Evolutionary conservation across 2,113 vertebrate genomes (phyloP).

Genomic region (Copsychus sechellarum): DNA sequence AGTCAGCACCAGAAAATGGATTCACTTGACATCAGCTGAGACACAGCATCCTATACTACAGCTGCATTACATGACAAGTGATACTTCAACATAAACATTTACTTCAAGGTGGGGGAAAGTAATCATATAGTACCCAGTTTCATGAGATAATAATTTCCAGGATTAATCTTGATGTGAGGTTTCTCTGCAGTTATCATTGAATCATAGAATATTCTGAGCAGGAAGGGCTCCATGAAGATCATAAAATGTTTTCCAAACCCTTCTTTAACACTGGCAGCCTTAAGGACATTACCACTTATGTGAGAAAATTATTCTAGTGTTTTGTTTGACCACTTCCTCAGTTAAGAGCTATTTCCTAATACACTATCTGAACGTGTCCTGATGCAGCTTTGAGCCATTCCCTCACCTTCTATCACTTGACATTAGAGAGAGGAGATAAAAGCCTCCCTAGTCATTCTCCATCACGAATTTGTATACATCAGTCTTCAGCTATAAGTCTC

Average conservation of each 20-base stretch:
- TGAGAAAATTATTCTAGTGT: not conserved
- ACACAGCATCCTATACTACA: not conserved
- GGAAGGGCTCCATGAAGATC: not conserved
- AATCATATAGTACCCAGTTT: not conserved
- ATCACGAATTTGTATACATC: not conserved
- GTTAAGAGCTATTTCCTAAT: not conserved
- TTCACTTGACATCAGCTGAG: not conserved
- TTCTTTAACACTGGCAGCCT: not conserved
- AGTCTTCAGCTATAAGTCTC: not conserved
- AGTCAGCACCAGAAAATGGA: not conserved
- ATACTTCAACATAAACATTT: not conserved
- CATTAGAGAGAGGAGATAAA: not conserved
- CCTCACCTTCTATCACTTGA: not conserved
- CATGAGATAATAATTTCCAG: not conserved
- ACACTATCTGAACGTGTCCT: not conserved
- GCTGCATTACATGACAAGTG: not conserved
- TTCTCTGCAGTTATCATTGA: not conserved
- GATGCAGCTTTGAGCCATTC: not conserved
- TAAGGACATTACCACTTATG: not conserved
- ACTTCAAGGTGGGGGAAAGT: not conserved
- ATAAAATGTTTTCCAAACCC: not conserved
- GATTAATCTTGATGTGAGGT: not conserved
- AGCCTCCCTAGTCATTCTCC: not conserved
- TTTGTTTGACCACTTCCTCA: not conserved
- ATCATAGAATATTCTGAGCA: not conserved